Conservation (phyloP, 2,113 vertebrate species). For the Podilymbus podiceps region DNA sequence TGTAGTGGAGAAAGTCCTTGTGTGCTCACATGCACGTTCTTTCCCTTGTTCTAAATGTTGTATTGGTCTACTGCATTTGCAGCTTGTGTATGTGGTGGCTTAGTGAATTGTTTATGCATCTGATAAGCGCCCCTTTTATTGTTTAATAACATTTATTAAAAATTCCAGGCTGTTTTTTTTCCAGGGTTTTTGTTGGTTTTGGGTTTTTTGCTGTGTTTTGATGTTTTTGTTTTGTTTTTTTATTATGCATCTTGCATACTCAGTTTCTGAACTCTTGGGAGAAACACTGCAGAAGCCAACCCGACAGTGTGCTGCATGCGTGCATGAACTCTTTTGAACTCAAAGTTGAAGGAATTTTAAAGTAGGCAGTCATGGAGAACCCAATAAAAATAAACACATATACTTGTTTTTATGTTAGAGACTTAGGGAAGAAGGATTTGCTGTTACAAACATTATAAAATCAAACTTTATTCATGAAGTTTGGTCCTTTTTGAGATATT, state of each 20-base stretch:
- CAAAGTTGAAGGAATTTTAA: background rate
- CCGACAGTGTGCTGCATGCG: background rate
- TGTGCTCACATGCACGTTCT: background rate
- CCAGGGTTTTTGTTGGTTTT: too few species aligned
- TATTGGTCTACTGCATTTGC: background rate
- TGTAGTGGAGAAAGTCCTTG: background rate
- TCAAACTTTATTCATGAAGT: background rate
- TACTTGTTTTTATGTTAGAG: background rate
- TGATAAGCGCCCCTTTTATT: background rate
- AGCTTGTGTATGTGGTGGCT: background rate
- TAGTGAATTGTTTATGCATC: background rate
- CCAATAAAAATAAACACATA: background rate
- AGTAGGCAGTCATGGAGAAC: background rate
- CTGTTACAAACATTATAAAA: background rate
- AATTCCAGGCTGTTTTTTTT: background rate
- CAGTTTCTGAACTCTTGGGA: background rate
- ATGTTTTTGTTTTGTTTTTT: too few species aligned
- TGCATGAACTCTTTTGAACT: background rate
- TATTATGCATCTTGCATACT: background rate
- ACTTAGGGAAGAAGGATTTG: background rate
- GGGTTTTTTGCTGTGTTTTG: too few species aligned
- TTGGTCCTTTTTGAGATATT: background rate
- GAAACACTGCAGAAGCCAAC: background rate
- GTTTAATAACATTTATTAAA: background rate
- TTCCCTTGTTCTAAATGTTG: background rate